Evolutionary conservation across 2,888 invertebrate genomes (phyloP), one percentile per base, ranked within the genome.

Genomic region (Callinectes sapidus): DNA sequence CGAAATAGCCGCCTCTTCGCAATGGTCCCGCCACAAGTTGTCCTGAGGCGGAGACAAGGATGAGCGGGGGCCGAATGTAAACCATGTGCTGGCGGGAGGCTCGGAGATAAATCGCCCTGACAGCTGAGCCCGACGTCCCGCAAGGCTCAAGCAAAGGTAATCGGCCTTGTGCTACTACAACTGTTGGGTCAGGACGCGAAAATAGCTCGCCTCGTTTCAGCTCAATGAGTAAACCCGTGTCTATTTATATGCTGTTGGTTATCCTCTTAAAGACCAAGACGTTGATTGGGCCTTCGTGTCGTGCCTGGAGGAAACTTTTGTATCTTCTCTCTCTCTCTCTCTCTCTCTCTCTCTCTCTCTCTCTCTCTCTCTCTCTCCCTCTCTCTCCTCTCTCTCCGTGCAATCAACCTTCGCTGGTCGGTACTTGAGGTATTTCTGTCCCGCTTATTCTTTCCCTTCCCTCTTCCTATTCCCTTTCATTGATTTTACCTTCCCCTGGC

Each of bases 361-460:
- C 71, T 77, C 71, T 77, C 28, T 77, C 71, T 77, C 71, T 77
- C 28, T 77, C 71, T 77, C 71, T 77, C 71, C 32, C 71, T 77
- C 71, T 77, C 71, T 77, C 71, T 77, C 71, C 71, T 77, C 71
- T 71, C 71, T 71, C 71, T 71, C 71, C 18, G 61, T 61, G 61
- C 61, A 61, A 61, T 61, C n/a, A 5, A 61, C 61, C 61, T 61
- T 61, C 61, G 23, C 61, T 16, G 18, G 18, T 2, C 18, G 0
- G 61, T 61, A 61, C 16, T 61, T 61, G 61, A 18, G 61, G 61
- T 61, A 61, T 61, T 61, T 61, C 61, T 61, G 23, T 61, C 2
- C 61, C 2, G 61, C 61, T 23, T 61, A 61, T 23, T 61, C 23
- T 23, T 18, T 23, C n/a, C 48, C 14, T 48, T 23, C 16, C 81